These are phyloP conservation scores for Calliphora vomitoria DNA, from an alignment of 2,888 invertebrate genomes.

Conservation along the genomic window DNA sequence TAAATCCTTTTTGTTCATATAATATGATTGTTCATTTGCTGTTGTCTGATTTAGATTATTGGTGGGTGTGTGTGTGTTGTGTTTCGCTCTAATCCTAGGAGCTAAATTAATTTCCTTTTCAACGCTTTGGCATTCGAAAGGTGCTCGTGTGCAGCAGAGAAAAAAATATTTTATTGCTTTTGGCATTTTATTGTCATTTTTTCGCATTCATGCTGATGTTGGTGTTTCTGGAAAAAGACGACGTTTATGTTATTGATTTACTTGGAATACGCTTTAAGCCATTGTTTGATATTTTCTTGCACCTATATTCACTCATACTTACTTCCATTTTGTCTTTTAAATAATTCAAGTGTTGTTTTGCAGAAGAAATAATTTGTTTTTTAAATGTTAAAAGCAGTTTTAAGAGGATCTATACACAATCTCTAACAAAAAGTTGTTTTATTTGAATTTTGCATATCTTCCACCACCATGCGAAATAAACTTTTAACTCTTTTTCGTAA, in stretches of 20 bases:
- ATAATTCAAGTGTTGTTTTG: too few relatives aligned
- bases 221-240: neutral
- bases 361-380: too few relatives aligned
- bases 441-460: too few relatives aligned
- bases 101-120: slow-evolving; percentile 25
- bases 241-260: slow-evolving; percentile 8
- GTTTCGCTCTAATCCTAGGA: neutral
- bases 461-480: too few relatives aligned
- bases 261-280: neutral
- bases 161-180: neutral
- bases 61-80: neutral
- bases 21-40: slow-evolving; percentile 27
- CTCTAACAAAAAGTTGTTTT: too few relatives aligned
- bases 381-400: too few relatives aligned
- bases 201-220: neutral
- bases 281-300: neutral
- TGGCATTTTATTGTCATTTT: neutral
- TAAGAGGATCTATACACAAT: too few relatives aligned
- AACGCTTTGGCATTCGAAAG: slow-evolving; percentile 8
- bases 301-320: too few relatives aligned
- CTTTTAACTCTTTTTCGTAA: too few relatives aligned
- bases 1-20: neutral
- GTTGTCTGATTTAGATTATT: slow-evolving; percentile 4
- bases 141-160: neutral
- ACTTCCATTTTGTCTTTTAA: too few relatives aligned